Evolutionary conservation across 1,140 invertebrate species (phyloP).

Genomic region (Orussus abietinus): DNA sequence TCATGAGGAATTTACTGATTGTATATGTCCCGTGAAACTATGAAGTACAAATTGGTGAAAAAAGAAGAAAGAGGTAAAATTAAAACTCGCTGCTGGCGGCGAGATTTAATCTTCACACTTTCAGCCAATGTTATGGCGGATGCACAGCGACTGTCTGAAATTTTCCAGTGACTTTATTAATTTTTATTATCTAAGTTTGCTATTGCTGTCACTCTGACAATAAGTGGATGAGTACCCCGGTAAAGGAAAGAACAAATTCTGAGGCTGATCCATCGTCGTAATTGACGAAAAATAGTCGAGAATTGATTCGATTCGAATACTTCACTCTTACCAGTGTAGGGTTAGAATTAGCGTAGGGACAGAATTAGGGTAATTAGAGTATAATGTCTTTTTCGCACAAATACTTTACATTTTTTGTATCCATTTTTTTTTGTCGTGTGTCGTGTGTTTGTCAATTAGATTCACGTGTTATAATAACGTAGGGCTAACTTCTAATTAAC

Average conservation of each 20-base stretch:
- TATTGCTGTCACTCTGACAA: conserved; percentile 11
- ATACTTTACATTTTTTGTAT: neutral
- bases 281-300: too few species aligned
- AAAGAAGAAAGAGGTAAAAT: conserved; percentile 1
- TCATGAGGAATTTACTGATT: conserved; percentile 12
- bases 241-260: too few species aligned
- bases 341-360: neutral
- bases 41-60: conserved; percentile 9
- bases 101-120: conserved; percentile 1
- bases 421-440: conserved; percentile 1
- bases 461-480: too few species aligned
- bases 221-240: conserved; percentile 22
- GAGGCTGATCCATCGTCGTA: too few species aligned
- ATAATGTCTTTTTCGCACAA: conserved; percentile 1
- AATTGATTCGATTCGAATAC: conserved; percentile 4
- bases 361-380: conserved; percentile 8
- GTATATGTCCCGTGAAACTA: conserved; percentile 9
- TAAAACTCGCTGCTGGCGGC: conserved; percentile 16
- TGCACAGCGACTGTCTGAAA: neutral
- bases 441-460: too few species aligned
- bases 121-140: neutral
- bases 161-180: neutral
- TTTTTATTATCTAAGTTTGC: conserved; percentile 13
- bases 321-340: conserved; percentile 2
- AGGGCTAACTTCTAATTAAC: too few species aligned